Percentiles rank a stretch among this genome's conserved stretches.
These are phyloP conservation scores for Thryonomys swinderianus DNA, from an alignment of 2,113 vertebrate genomes.

Conservation along the genomic window DNA sequence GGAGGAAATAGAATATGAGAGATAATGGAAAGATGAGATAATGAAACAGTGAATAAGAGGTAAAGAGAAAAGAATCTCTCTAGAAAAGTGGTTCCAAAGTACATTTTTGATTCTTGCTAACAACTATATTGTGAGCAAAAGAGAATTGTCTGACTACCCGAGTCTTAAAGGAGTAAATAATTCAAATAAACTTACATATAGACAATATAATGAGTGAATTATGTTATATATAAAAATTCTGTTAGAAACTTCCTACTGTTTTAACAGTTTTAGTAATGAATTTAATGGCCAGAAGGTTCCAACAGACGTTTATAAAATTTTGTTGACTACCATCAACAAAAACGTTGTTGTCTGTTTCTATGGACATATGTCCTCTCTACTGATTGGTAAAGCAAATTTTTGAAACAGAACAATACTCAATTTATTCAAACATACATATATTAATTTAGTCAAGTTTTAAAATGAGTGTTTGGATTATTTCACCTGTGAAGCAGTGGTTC, in stretches of 20 bases:
- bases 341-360: no score
- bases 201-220: background rate
- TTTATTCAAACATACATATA: background rate
- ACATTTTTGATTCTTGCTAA: background rate
- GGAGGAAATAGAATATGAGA: background rate
- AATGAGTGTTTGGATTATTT: background rate
- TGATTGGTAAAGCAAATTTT: background rate
- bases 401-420: background rate
- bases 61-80: background rate
- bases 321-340: no score
- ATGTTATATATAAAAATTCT: background rate
- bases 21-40: background rate
- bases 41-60: background rate
- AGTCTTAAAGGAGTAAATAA: background rate
- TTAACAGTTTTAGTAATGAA: background rate
- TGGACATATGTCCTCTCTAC: background rate
- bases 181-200: background rate
- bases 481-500: background rate
- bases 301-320: background rate
- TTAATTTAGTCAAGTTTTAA: background rate
- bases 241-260: background rate
- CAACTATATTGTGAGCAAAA: background rate
- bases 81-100: background rate
- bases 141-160: background rate
- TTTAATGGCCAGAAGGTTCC: background rate